phyloP scores from a whole-genome alignment of 2,113 vertebrate genomes.

The Columbina picui region DNA sequence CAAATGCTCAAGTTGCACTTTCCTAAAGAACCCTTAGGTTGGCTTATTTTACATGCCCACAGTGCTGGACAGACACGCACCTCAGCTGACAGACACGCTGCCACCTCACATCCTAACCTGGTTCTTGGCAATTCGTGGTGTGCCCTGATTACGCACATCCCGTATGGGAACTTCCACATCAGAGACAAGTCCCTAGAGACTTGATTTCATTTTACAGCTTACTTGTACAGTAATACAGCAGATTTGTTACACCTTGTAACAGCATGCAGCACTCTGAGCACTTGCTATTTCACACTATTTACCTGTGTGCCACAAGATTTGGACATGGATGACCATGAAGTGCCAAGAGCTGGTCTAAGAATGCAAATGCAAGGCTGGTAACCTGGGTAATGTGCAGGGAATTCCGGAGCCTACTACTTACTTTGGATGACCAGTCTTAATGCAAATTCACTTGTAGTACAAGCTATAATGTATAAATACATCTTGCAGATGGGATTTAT shows the following conservation, averaged over 20 bases:
- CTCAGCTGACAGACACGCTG: rapidly evolving
- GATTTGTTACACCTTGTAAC: not conserved
- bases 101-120: not conserved
- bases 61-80: not conserved
- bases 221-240: not conserved
- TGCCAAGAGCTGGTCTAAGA: not conserved
- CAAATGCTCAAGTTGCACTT: not conserved
- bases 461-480: not conserved
- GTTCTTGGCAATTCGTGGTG: not conserved
- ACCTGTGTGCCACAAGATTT: not conserved
- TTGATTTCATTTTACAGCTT: not conserved
- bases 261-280: not conserved
- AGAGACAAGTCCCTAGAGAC: not conserved
- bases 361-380: not conserved
- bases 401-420: not conserved
- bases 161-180: not conserved
- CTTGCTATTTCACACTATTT: not conserved
- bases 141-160: not conserved
- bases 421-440: not conserved
- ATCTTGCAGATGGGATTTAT: not conserved
- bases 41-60: not conserved
- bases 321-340: not conserved
- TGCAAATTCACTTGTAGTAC: not conserved
- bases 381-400: not conserved
- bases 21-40: not conserved